Evolutionary conservation across 2,888 invertebrate species (phyloP), one percentile per base, ranked within the genome.

Genomic region (Rosalia funebris): DNA sequence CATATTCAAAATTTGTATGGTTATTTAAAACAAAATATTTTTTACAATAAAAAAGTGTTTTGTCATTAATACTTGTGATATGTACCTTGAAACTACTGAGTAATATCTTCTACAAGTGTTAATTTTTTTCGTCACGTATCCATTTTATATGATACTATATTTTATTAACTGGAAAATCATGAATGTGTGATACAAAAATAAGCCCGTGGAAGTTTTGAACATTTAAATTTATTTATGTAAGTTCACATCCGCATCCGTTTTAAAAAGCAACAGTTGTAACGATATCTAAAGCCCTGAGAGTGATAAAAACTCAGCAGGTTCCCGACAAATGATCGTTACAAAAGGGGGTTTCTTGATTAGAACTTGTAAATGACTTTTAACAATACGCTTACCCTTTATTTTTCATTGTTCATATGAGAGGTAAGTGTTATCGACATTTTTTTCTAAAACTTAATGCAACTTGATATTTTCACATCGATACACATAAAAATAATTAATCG

Each of bases 391-490:
- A 56, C 57, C 64, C 62, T 56, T 60, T 42, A 14, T 44, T 19
- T 19, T 16, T 50, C 56, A 63, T 56, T 63, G 57, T 65, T 60
- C 60, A 61, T 58, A 54, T 63, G 63, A 66, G 57, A 61, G 17
- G 37, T 42, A 50, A 12, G 37, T 39, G 2, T 11, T 50, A 11
- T 1, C 25, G n/a, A 12, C 37, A 17, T 52, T 60, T 63, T 63
- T 62, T 60, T 47, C 50, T 48, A 42, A 56, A 41, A 53, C 66
- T 71, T 48, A 71, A 66, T 65, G 69, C 65, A 66, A 70, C 66
- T 69, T 69, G 71, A 70, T 70, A 71, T 71, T 71, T 71, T 69
- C 69, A 67, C 68, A 68, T 71, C 67, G 67, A 65, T 71, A 66
- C 62, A 63, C 68, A 69, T 57, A 59, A 63, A 65, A 66, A 69